A percentile compares a stretch with the other conserved stretches of the same genome.
Conservation (phyloP, 2,113 vertebrate genomes). For the Notarius lentiginosus region DNA sequence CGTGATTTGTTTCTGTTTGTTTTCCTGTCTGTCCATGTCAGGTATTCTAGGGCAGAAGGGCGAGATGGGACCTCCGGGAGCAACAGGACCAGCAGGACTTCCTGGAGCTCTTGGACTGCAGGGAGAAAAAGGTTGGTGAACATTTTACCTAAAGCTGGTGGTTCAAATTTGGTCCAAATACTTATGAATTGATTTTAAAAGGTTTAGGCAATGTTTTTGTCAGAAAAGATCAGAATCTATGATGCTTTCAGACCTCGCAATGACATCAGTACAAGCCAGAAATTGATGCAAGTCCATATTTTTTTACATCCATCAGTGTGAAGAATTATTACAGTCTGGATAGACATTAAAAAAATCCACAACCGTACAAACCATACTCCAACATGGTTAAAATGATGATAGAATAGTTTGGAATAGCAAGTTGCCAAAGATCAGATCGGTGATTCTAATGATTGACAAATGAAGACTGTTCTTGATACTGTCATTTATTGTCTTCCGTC, state of each 20-base stretch:
- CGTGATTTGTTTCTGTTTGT: background rate
- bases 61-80: constrained; percentile 70
- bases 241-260: background rate
- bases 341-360: background rate
- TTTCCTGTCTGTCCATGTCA: constrained; percentile 57
- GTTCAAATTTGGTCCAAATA: background rate
- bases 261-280: background rate
- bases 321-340: background rate
- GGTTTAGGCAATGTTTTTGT: background rate
- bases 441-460: background rate
- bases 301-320: background rate
- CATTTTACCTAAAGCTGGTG: background rate
- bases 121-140: constrained; percentile 81
- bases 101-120: constrained; percentile 76
- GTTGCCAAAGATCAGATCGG: background rate
- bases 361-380: background rate
- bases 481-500: background rate
- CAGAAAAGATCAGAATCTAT: background rate
- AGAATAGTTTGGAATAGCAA: background rate
- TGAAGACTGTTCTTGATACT: background rate
- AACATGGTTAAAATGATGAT: background rate
- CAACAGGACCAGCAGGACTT: constrained; percentile 73
- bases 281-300: too few relatives aligned
- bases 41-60: constrained; percentile 81
- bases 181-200: background rate